Conservation (phyloP, 1,140 invertebrate genomes). For the Drosophila lacertosa region DNA sequence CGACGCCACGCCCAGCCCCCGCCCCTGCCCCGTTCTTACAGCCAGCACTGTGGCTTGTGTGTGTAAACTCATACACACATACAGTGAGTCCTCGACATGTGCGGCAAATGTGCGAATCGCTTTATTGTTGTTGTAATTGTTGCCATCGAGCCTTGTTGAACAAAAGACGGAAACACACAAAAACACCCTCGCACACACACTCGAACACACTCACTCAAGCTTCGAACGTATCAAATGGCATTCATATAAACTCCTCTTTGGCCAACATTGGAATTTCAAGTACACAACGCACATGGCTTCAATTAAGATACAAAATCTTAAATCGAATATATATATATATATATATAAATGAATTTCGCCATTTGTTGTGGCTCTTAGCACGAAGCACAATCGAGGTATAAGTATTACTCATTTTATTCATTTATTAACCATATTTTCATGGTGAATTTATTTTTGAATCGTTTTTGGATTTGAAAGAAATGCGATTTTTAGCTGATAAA, state of each 20-base stretch:
- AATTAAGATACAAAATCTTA: background rate
- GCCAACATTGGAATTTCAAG: background rate
- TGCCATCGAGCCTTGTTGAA: slow-evolving; percentile 72
- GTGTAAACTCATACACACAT: slow-evolving; percentile 37
- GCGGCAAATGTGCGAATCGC: slow-evolving; percentile 55
- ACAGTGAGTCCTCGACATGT: slow-evolving; percentile 50
- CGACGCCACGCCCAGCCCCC: background rate
- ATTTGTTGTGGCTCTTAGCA: too few species aligned
- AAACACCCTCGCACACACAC: slow-evolving; percentile 4
- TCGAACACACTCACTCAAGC: slow-evolving; percentile 17
- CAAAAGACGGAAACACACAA: slow-evolving; percentile 49
- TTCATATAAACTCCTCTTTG: slow-evolving; percentile 10
- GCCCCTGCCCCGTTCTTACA: slow-evolving; percentile 1
- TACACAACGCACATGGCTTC: background rate
- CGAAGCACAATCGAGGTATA: too few species aligned
- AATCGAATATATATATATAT: too few species aligned
- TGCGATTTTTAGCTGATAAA: too few species aligned
- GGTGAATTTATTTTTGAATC: too few species aligned
- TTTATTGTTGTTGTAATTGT: slow-evolving; percentile 77
- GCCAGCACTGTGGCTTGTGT: too few species aligned
- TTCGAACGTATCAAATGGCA: slow-evolving; percentile 30
- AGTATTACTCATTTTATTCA: too few species aligned
- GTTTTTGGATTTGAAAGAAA: too few species aligned
- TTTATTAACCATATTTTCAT: too few species aligned
- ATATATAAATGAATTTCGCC: too few species aligned